These are phyloP conservation scores for Lissonota sp. DNA, from an alignment of 2,888 invertebrate genomes.

Conservation along the genomic window DNA sequence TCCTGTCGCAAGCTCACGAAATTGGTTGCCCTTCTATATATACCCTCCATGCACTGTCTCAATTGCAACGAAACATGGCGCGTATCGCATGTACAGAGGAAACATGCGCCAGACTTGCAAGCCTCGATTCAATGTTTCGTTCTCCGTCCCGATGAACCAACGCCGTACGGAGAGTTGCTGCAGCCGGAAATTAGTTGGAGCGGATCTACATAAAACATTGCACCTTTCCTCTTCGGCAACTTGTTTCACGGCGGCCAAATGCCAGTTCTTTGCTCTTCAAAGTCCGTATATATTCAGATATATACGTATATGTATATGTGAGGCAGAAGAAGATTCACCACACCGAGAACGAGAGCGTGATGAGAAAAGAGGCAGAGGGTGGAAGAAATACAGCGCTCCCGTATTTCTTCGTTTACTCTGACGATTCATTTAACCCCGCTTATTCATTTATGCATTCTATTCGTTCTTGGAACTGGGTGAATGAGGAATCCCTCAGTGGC, in stretches of 20 bases:
- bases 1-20: slow-evolving; percentile 42
- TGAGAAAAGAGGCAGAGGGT: background rate
- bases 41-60: background rate
- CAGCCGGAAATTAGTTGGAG: slow-evolving; percentile 64
- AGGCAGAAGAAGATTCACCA: slow-evolving; percentile 14
- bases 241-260: slow-evolving; percentile 16
- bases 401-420: slow-evolving; percentile 62
- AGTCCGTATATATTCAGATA: background rate
- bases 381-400: slow-evolving; percentile 21
- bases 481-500: background rate
- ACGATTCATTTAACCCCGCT: slow-evolving; percentile 60
- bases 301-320: background rate
- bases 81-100: slow-evolving; percentile 17
- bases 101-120: slow-evolving; percentile 25
- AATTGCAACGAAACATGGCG: background rate
- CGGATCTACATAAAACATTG: slow-evolving; percentile 64
- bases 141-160: slow-evolving; percentile 20
- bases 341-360: background rate
- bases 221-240: slow-evolving; percentile 39
- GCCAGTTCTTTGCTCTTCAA: slow-evolving; percentile 3
- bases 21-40: slow-evolving; percentile 33
- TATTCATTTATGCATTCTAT: slow-evolving; percentile 64
- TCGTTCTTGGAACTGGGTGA: slow-evolving; percentile 31
- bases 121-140: slow-evolving; percentile 44
- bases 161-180: slow-evolving; percentile 12